Evolutionary conservation across 2,888 invertebrate species (phyloP).

Genomic region (Eumacrocentrus americanus): DNA sequence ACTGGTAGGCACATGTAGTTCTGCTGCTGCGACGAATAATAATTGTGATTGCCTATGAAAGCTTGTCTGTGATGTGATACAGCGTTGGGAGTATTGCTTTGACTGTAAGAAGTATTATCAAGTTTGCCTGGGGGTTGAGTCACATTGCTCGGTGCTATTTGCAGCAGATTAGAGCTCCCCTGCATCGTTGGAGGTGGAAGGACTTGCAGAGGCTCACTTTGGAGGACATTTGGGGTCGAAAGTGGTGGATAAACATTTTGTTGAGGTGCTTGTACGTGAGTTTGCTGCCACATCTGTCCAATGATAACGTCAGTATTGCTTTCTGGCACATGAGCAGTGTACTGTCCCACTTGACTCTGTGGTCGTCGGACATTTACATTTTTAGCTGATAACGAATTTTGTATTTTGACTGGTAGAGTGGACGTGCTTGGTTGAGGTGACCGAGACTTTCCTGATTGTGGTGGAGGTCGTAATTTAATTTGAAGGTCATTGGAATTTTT

Average conservation of each 20-base stretch:
- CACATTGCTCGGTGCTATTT: slow-evolving; percentile 41
- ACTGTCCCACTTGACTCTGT: slow-evolving; percentile 41
- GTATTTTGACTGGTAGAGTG: slow-evolving; percentile 54
- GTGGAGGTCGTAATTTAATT: slow-evolving; percentile 58
- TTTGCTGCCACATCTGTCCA: slow-evolving; percentile 55
- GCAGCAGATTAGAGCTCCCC: slow-evolving; percentile 32
- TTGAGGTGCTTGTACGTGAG: slow-evolving; percentile 38
- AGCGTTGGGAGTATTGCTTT: slow-evolving; percentile 31
- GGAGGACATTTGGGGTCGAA: slow-evolving; percentile 3
- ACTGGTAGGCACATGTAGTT: slow-evolving; percentile 29
- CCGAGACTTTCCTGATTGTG: slow-evolving; percentile 53
- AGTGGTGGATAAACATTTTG: slow-evolving; percentile 30
- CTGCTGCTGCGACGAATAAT: slow-evolving; percentile 21
- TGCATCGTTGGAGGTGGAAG: slow-evolving; percentile 17
- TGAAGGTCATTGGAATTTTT: slow-evolving; percentile 57
- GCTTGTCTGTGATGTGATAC: slow-evolving; percentile 25
- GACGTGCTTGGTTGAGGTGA: slow-evolving; percentile 46
- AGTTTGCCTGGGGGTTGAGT: slow-evolving; percentile 29
- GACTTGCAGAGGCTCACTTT: slow-evolving; percentile 19
- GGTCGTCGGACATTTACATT: slow-evolving; percentile 51
- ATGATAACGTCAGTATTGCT: slow-evolving; percentile 50
- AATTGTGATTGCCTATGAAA: slow-evolving; percentile 19
- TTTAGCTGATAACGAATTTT: slow-evolving; percentile 55
- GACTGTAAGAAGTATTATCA: slow-evolving; percentile 33
- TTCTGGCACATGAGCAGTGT: slow-evolving; percentile 36